Evolutionary conservation across 1,140 invertebrate genomes (phyloP).

Genomic region (Drosophila busckii): DNA sequence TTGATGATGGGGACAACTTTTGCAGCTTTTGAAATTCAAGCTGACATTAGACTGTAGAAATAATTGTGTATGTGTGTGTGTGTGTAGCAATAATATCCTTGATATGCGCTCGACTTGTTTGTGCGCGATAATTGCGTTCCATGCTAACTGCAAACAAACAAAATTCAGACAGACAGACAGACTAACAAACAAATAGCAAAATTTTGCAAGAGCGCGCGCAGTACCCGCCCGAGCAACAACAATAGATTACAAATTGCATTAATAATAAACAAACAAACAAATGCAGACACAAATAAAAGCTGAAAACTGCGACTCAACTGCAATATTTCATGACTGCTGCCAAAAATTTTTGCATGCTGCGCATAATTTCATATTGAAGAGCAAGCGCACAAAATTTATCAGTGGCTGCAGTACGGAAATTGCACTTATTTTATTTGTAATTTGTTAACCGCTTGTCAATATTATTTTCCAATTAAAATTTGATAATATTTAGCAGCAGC

Average conservation of each 20-base stretch:
- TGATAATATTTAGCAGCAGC: conserved; percentile 28
- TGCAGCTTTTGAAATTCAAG: conserved; percentile 48
- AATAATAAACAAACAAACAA: conserved; percentile 46
- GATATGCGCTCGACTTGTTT: conserved; percentile 36
- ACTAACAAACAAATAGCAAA: conserved; percentile 3
- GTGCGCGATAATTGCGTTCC: conserved; percentile 57
- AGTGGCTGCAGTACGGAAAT: conserved; percentile 10
- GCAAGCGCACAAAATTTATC: background rate
- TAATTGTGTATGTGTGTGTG: background rate
- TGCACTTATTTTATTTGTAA: conserved; percentile 57
- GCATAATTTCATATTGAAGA: conserved; percentile 26
- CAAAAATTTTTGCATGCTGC: conserved; percentile 30
- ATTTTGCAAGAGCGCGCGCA: background rate
- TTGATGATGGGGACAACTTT: conserved; percentile 50
- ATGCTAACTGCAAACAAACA: conserved; percentile 41
- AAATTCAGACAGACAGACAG: conserved; percentile 6
- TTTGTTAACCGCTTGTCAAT: conserved; percentile 57
- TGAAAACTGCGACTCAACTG: conserved; percentile 6
- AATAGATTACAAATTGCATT: conserved; percentile 62
- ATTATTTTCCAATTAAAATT: conserved; percentile 74
- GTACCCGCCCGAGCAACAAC: conserved; percentile 10
- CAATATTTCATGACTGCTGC: conserved; percentile 28
- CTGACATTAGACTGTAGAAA: conserved; percentile 5
- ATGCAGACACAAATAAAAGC: conserved; percentile 1
- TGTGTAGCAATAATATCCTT: conserved; percentile 21